These are phyloP conservation scores for Meles meles DNA, from an alignment of 2,113 vertebrate species.

Conservation along the genomic window DNA sequence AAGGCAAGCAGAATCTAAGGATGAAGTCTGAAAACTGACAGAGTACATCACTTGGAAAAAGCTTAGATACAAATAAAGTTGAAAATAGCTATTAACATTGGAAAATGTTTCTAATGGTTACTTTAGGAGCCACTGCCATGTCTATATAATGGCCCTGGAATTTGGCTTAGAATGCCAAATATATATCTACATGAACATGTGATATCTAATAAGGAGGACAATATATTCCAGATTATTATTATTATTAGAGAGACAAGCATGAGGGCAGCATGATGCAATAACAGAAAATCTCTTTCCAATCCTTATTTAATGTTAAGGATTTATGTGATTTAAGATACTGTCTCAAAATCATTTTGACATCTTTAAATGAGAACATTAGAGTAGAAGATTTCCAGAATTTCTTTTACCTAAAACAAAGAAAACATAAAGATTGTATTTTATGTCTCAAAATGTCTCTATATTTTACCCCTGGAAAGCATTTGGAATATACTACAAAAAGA, in stretches of 20 bases:
- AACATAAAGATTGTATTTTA: not conserved
- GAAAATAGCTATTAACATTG: not conserved
- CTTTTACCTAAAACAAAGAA: not conserved
- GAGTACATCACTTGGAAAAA: not conserved
- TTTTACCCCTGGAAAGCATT: not conserved
- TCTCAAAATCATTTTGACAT: not conserved
- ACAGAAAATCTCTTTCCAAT: not conserved
- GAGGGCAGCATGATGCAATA: not conserved
- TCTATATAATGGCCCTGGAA: not conserved
- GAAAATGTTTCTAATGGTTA: not conserved
- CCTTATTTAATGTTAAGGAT: not conserved
- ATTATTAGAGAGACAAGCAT: not conserved
- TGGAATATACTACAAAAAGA: not conserved
- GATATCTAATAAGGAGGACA: not conserved
- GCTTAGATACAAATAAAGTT: not conserved
- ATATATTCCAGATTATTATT: not conserved
- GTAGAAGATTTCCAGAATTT: not conserved
- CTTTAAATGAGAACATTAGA: not conserved
- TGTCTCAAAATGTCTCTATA: not conserved
- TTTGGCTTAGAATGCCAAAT: not conserved
- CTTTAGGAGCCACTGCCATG: not conserved
- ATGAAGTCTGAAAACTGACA: not conserved
- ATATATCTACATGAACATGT: not conserved
- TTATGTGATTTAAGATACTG: not conserved
- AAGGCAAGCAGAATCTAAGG: accelerated